Evolutionary conservation across 2,113 vertebrate genomes (phyloP).

Genomic region (Nycticryphes semicollaris): DNA sequence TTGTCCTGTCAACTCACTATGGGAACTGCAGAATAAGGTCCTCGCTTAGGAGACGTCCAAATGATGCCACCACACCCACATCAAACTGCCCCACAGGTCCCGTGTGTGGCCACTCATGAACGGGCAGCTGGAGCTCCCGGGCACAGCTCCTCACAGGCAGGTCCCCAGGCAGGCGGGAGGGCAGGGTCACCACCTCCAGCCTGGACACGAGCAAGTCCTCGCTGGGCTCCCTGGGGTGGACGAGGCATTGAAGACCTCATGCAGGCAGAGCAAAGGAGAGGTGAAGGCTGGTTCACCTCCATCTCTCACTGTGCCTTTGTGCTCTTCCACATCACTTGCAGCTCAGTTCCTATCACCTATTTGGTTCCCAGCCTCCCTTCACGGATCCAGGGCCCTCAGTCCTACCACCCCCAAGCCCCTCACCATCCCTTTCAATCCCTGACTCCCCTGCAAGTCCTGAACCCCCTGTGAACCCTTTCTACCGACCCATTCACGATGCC

Average conservation of each 20-base stretch:
- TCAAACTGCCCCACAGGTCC: constrained; percentile 79
- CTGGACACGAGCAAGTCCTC: constrained; percentile 72
- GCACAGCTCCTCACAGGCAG: constrained; percentile 86
- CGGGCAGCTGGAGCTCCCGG: constrained; percentile 71
- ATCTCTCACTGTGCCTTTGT: background rate
- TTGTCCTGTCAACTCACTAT: constrained; percentile 56
- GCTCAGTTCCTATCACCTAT: too few relatives aligned
- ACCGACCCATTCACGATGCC: rapidly evolving
- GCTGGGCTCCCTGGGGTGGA: constrained; percentile 54
- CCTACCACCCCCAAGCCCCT: rapidly evolving
- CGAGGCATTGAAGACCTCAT: background rate
- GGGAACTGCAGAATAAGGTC: constrained; percentile 91
- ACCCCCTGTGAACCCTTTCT: too few relatives aligned
- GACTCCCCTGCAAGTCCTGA: too few relatives aligned
- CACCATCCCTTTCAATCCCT: background rate
- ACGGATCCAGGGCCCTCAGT: background rate
- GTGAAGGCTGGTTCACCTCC: rapidly evolving
- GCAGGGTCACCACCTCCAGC: constrained; percentile 88
- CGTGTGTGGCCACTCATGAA: constrained; percentile 86
- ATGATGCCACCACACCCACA: constrained; percentile 93
- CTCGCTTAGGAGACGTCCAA: constrained; percentile 87
- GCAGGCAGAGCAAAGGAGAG: background rate
- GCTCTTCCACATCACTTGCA: background rate
- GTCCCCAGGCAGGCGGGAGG: constrained; percentile 29
- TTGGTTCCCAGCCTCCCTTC: background rate